Evolutionary conservation across 2,113 vertebrate species (phyloP).

Genomic region (Psilopogon haemacephalus): DNA sequence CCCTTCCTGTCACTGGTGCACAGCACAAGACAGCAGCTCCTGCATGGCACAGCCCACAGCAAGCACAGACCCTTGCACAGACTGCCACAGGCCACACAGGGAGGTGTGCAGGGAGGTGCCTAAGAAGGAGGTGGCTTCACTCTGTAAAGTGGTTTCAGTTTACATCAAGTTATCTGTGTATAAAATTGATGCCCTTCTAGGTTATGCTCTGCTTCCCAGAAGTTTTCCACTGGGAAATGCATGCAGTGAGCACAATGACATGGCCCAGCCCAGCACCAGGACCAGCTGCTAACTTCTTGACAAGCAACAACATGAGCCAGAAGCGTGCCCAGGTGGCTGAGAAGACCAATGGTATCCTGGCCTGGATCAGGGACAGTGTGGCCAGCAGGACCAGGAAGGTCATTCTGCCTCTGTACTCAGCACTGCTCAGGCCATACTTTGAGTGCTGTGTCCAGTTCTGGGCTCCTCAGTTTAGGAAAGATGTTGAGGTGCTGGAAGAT

Average conservation of each 20-base stretch:
- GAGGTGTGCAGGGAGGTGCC: rapidly evolving
- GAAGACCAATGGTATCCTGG: too few species aligned
- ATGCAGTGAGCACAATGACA: not conserved
- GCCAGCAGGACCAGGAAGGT: too few species aligned
- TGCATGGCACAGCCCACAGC: not conserved
- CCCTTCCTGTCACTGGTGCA: not conserved
- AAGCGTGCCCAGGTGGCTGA: too few species aligned
- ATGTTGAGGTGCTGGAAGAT: too few species aligned
- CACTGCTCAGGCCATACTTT: too few species aligned
- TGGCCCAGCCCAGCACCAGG: not conserved
- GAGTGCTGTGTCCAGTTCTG: too few species aligned
- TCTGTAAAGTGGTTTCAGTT: not conserved
- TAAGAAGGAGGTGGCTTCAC: not conserved
- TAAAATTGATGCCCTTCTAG: not conserved
- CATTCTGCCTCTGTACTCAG: too few species aligned
- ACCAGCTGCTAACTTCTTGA: constrained; percentile 3
- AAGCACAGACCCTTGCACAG: not conserved
- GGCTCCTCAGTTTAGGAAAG: too few species aligned
- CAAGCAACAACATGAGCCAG: too few species aligned
- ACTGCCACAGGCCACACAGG: not conserved
- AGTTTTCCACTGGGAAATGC: not conserved
- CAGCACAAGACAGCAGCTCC: constrained; percentile 7
- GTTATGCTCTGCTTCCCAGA: not conserved
- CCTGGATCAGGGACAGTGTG: too few species aligned
- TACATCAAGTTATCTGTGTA: not conserved